Evolutionary conservation across 2,797 vertebrate genomes (phyloP).

Genomic region (Anolis apletophallus): DNA sequence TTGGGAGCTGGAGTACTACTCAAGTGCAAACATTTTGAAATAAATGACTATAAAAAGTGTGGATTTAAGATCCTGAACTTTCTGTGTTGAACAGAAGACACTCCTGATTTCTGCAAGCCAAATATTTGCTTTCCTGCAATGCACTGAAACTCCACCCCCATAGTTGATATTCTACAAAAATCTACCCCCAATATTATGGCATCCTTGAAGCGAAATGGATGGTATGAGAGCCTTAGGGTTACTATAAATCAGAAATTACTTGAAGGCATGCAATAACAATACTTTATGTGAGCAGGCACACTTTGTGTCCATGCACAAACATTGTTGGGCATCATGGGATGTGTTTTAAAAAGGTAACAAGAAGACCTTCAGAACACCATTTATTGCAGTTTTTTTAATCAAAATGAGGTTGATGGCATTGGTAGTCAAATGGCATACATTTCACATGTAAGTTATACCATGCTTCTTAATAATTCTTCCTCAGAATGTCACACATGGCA

Average conservation of each 20-base stretch:
- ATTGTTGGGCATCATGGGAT: background rate
- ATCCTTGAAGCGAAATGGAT: background rate
- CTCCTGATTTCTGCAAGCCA: background rate
- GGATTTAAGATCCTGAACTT: too few species aligned
- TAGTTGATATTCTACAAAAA: too few species aligned
- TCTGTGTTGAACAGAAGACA: background rate
- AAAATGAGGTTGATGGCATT: background rate
- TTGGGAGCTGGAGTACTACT: too few species aligned
- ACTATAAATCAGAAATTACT: too few species aligned
- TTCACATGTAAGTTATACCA: background rate
- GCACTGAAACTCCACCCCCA: background rate
- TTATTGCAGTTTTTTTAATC: background rate
- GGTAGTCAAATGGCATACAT: background rate
- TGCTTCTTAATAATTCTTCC: background rate
- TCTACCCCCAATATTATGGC: too few species aligned
- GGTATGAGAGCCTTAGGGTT: too few species aligned
- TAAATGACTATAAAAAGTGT: background rate
- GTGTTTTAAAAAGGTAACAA: background rate
- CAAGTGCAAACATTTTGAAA: background rate
- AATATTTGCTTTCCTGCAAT: background rate
- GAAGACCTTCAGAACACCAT: background rate
- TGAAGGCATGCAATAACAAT: too few species aligned
- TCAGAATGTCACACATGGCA: background rate
- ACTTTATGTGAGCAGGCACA: too few species aligned
- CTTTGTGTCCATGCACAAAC: background rate